Percentiles rank a stretch among this genome's conserved stretches.
Conservation (phyloP, 2,888 invertebrate species). For the Dryocosmus kuriphilus region DNA sequence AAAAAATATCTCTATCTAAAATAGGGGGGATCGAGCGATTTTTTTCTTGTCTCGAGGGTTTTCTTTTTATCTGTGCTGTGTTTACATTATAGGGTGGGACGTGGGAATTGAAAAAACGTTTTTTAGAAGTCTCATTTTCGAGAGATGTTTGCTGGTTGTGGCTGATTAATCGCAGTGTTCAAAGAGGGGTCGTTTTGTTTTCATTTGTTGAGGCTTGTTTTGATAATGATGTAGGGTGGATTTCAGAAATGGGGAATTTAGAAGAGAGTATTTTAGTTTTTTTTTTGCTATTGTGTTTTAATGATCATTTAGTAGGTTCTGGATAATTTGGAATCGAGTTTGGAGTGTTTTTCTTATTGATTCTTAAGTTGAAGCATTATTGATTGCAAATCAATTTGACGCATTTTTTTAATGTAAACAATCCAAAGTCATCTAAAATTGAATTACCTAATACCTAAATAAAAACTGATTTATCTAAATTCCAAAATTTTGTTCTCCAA, state of each 20-base stretch:
- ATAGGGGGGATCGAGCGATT: neutral
- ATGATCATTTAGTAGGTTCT: no score
- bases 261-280: neutral
- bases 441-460: no score
- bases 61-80: neutral
- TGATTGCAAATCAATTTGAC: neutral
- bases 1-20: neutral
- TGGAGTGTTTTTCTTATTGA: no score
- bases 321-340: no score
- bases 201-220: slow-evolving; percentile 17
- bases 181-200: slow-evolving; percentile 21
- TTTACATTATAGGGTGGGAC: neutral
- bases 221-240: slow-evolving; percentile 2
- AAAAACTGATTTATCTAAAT: no score
- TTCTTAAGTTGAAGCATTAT: neutral
- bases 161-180: slow-evolving; percentile 16
- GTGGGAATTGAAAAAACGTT: slow-evolving; percentile 11
- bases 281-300: neutral
- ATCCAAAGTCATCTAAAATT: no score
- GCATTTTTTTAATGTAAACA: no score
- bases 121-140: slow-evolving; percentile 32
- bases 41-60: neutral
- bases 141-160: neutral
- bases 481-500: no score
- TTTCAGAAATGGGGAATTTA: neutral